Conservation (phyloP, 2,797 vertebrate genomes). For the Onychomys arenicola region DNA sequence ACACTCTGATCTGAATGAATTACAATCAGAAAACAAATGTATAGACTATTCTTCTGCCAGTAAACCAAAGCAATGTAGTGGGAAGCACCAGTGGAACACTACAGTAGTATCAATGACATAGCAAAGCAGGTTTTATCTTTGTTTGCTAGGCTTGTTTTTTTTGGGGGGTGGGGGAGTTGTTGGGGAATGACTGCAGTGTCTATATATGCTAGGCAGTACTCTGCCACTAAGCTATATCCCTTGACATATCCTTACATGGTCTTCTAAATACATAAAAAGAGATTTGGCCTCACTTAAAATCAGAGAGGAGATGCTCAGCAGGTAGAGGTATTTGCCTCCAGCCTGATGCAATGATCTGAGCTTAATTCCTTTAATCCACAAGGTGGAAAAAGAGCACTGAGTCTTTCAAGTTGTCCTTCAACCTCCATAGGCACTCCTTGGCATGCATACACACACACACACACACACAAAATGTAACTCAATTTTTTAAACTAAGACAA, state of each 20-base stretch:
- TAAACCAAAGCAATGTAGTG: background rate
- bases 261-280: background rate
- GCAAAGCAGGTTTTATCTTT: background rate
- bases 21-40: background rate
- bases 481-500: background rate
- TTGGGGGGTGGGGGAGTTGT: rapidly evolving
- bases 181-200: background rate
- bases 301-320: background rate
- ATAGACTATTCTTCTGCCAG: background rate
- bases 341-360: background rate
- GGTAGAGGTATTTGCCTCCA: background rate
- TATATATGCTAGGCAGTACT: background rate
- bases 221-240: background rate
- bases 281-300: background rate
- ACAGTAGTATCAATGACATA: background rate
- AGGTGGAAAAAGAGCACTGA: background rate
- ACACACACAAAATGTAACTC: background rate
- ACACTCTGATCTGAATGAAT: background rate
- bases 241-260: background rate
- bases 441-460: no score
- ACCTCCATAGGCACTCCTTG: background rate
- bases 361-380: background rate
- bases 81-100: background rate
- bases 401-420: background rate
- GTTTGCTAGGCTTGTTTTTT: background rate